phyloP scores from a whole-genome alignment of 2,888 invertebrate species.

The Tribolium freemani region DNA sequence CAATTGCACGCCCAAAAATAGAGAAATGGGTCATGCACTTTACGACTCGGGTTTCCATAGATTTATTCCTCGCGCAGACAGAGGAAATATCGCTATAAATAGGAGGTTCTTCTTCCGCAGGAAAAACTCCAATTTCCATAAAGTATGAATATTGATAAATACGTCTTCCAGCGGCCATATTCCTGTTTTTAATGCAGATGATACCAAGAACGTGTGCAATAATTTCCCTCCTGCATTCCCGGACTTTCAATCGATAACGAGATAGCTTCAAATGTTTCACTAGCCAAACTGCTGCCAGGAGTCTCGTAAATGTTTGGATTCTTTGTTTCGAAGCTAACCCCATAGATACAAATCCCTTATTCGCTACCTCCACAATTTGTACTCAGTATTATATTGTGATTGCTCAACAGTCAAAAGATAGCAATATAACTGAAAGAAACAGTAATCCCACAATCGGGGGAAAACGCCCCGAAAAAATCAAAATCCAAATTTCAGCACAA shows the following conservation, averaged over 20 bases:
- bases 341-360: constrained; percentile 64
- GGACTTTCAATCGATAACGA: constrained; percentile 61
- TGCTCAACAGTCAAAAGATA: constrained; percentile 49
- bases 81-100: too few relatives aligned
- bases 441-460: constrained; percentile 34
- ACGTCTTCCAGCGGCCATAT: background rate
- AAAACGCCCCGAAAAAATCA: background rate
- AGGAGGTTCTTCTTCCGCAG: background rate
- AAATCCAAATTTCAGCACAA: background rate
- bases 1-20: constrained; percentile 5
- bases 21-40: constrained; percentile 5
- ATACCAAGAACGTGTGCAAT: constrained; percentile 42
- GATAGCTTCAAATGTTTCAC: constrained; percentile 65
- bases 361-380: constrained; percentile 61
- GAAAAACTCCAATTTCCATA: constrained; percentile 13
- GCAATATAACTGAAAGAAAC: constrained; percentile 52
- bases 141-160: constrained; percentile 25
- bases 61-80: too few relatives aligned
- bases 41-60: background rate
- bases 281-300: constrained; percentile 63
- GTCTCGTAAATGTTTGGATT: constrained; percentile 65
- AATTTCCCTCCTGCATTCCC: constrained; percentile 51
- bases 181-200: constrained; percentile 35
- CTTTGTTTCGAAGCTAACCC: constrained; percentile 62
- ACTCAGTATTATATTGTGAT: constrained; percentile 53